phyloP scores from a whole-genome alignment of 2,113 vertebrate species.

The Plecturocebus donacophilus region DNA sequence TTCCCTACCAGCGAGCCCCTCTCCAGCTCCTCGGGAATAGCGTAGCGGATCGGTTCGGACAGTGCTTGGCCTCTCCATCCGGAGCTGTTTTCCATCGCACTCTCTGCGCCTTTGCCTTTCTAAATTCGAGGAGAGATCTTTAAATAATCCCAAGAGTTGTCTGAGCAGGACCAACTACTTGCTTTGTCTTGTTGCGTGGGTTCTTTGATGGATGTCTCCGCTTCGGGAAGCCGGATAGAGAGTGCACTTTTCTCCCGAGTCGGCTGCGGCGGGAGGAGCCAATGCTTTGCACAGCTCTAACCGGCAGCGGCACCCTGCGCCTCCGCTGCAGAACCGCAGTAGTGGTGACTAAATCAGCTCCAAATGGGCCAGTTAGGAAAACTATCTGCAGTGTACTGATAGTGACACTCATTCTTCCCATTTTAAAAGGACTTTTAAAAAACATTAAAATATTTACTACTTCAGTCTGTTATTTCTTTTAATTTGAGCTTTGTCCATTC shows the following conservation, averaged over 20 bases:
- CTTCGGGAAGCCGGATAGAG: neutral
- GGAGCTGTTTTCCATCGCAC: neutral
- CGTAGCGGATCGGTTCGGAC: slow-evolving; percentile 78
- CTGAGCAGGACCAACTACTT: neutral
- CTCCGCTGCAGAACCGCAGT: slow-evolving; percentile 49
- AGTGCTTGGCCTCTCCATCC: neutral
- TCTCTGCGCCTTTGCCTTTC: neutral
- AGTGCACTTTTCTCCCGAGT: neutral
- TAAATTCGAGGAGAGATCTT: neutral
- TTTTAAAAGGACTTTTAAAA: neutral
- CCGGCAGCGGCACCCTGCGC: slow-evolving; percentile 70
- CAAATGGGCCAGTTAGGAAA: neutral
- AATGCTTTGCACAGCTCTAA: neutral
- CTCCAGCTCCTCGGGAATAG: slow-evolving; percentile 82
- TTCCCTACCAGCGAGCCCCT: slow-evolving; percentile 84
- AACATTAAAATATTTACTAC: neutral
- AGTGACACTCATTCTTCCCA: neutral
- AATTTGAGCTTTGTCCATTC: slow-evolving; percentile 1
- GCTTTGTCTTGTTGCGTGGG: neutral
- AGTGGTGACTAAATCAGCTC: neutral
- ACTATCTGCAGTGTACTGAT: neutral
- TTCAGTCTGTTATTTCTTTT: neutral
- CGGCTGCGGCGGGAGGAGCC: neutral
- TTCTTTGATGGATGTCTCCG: neutral
- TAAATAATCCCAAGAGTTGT: neutral